Conservation (phyloP, 2,888 invertebrate genomes). For the Pocota personata region DNA sequence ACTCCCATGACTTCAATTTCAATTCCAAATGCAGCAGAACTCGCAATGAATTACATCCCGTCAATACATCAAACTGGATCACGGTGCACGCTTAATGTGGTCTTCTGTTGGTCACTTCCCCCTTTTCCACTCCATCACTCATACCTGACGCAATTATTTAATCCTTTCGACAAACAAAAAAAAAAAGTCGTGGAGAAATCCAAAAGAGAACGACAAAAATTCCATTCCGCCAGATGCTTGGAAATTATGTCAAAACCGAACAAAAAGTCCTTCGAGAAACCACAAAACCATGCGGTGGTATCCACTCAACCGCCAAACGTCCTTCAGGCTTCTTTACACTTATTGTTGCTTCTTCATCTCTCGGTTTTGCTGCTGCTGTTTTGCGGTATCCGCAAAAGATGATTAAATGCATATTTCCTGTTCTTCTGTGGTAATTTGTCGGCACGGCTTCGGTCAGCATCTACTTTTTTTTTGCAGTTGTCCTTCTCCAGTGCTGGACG, state of each 20-base stretch:
- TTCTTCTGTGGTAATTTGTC: slow-evolving; percentile 66
- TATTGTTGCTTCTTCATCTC: slow-evolving; percentile 10
- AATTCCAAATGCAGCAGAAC: neutral
- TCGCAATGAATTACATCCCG: slow-evolving; percentile 27
- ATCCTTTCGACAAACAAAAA: slow-evolving; percentile 18
- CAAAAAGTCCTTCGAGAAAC: slow-evolving; percentile 58
- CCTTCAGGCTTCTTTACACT: slow-evolving; percentile 65
- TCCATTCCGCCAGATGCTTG: slow-evolving; percentile 69
- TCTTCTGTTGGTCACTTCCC: slow-evolving; percentile 1
- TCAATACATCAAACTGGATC: slow-evolving; percentile 52
- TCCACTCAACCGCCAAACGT: slow-evolving; percentile 66
- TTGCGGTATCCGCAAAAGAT: slow-evolving; percentile 67
- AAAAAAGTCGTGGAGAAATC: slow-evolving; percentile 6
- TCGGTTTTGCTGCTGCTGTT: slow-evolving; percentile 27
- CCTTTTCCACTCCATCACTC: neutral
- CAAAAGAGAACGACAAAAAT: slow-evolving; percentile 63
- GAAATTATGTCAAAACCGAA: slow-evolving; percentile 62
- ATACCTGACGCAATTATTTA: slow-evolving; percentile 51
- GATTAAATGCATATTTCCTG: slow-evolving; percentile 74
- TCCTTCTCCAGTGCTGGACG: neutral
- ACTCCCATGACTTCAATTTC: neutral
- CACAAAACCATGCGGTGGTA: slow-evolving; percentile 58
- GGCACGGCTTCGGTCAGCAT: slow-evolving; percentile 30
- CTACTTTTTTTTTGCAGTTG: neutral
- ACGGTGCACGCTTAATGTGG: slow-evolving; percentile 22